A percentile compares a stretch with the other conserved stretches of the same genome.
Conservation (phyloP, 2,113 vertebrate species). For the Aythya baeri region DNA sequence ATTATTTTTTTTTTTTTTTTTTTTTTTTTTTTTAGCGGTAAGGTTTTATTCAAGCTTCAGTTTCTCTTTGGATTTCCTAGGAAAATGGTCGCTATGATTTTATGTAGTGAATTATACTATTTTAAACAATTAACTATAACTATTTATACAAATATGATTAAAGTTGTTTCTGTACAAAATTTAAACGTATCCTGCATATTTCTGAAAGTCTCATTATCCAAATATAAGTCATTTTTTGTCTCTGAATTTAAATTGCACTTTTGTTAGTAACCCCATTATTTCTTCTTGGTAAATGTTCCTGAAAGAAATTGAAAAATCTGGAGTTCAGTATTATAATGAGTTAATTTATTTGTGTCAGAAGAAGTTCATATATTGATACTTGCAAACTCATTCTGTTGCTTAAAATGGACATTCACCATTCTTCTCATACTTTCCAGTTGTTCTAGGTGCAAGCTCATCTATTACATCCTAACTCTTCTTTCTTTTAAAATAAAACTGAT, state of each 20-base stretch:
- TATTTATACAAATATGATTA: not conserved
- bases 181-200: not conserved
- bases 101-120: not conserved
- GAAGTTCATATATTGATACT: not conserved
- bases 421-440: not conserved
- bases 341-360: not conserved
- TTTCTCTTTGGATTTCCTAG: not conserved
- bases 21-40: no score
- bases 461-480: not conserved
- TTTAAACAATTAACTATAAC: not conserved
- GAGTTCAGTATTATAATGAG: not conserved
- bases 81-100: not conserved
- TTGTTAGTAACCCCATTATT: rapidly evolving
- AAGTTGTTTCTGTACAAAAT: not conserved
- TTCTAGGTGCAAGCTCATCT: not conserved
- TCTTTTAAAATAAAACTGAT: not conserved
- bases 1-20: no score
- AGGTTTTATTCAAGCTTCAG: not conserved
- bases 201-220: not conserved
- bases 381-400: not conserved
- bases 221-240: not conserved
- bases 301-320: not conserved
- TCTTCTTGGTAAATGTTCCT: not conserved
- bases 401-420: not conserved
- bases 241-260: not conserved